Evolutionary conservation across 2,113 vertebrate genomes (phyloP).

Genomic region (Campylorhamphus procurvoides): DNA sequence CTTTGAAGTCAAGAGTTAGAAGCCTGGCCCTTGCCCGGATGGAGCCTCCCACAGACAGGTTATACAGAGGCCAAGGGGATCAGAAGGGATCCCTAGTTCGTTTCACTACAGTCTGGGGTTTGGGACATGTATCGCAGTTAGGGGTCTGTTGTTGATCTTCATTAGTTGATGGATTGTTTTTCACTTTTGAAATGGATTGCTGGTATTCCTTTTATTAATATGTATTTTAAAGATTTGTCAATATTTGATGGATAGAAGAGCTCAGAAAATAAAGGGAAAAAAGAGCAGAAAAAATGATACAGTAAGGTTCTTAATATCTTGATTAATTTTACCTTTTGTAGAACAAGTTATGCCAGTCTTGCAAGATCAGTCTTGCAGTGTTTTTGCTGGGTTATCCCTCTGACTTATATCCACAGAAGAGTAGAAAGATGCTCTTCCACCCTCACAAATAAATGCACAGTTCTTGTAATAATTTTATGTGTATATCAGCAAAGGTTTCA

Average conservation of each 20-base stretch:
- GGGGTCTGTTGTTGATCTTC: not conserved
- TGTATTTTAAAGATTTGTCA: not conserved
- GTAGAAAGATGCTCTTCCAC: not conserved
- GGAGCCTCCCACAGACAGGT: not conserved
- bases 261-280: not conserved
- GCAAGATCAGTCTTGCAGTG: not conserved
- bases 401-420: not conserved
- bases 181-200: not conserved
- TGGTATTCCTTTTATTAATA: not conserved
- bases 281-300: not conserved
- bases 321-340: not conserved
- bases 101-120: not conserved
- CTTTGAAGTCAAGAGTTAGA: not conserved
- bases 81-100: not conserved
- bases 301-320: not conserved
- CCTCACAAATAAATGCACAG: not conserved
- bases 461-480: not conserved
- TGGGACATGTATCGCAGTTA: not conserved
- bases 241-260: not conserved
- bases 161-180: not conserved
- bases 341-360: not conserved
- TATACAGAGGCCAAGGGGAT: not conserved
- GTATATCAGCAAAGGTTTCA: not conserved
- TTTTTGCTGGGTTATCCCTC: not conserved
- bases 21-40: not conserved